Evolutionary conservation across 1,140 invertebrate genomes (phyloP).

Genomic region (Ceratosolen fusciceps): DNA sequence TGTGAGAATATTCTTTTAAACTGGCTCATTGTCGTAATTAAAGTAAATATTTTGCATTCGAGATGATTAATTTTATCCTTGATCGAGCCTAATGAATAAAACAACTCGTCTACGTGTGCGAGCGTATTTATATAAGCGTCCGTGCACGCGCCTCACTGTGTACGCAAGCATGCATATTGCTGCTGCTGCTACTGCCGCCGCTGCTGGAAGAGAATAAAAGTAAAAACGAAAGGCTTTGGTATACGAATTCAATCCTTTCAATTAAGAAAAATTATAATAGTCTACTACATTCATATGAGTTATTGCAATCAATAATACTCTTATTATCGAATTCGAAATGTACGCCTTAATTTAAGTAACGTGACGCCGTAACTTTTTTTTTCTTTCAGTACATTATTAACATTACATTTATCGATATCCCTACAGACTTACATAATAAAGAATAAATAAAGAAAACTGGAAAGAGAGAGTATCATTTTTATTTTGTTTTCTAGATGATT

Average conservation of each 20-base stretch:
- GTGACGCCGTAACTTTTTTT: too few relatives aligned
- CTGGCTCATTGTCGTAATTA: neutral
- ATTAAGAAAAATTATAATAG: neutral
- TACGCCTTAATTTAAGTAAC: neutral
- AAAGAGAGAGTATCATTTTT: too few relatives aligned
- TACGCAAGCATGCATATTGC: too few relatives aligned
- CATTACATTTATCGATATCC: too few relatives aligned
- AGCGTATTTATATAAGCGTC: neutral
- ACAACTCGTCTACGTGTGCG: neutral
- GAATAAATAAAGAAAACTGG: too few relatives aligned
- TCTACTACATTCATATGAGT: neutral
- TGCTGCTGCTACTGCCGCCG: too few relatives aligned
- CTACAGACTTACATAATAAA: too few relatives aligned
- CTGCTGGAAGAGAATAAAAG: neutral
- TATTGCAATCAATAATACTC: neutral
- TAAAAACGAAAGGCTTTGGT: neutral
- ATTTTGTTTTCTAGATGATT: too few relatives aligned
- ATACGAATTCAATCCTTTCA: neutral
- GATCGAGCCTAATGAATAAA: neutral
- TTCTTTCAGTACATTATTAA: too few relatives aligned
- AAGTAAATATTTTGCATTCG: constrained; percentile 10
- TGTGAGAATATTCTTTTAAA: constrained; percentile 3
- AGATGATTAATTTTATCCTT: neutral
- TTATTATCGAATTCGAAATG: neutral
- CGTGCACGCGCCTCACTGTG: too few relatives aligned